A percentile compares a stretch with the other conserved stretches of the same genome.
Evolutionary conservation across 2,113 vertebrate genomes (phyloP).

Genomic region (Xenopus laevis): DNA sequence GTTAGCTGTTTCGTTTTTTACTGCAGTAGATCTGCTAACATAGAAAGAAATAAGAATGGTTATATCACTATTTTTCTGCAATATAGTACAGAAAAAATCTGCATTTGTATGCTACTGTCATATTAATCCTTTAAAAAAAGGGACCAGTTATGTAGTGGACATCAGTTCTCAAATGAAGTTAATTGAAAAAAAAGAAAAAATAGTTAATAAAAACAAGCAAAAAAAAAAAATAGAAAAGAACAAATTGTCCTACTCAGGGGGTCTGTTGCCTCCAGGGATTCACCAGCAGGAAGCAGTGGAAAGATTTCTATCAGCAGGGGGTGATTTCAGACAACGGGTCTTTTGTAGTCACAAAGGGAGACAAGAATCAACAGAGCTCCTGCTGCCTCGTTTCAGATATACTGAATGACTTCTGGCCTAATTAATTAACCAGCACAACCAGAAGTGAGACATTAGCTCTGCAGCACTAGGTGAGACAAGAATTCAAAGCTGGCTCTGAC

Average conservation of each 20-base stretch:
- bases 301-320: slow-evolving; percentile 11
- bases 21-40: too few relatives aligned
- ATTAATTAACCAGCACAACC: slow-evolving; percentile 16
- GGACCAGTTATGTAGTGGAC: too few relatives aligned
- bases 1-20: too few relatives aligned
- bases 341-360: slow-evolving; percentile 4
- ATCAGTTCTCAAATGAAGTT: background rate
- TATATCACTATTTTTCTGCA: too few relatives aligned
- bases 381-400: background rate
- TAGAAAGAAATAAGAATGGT: too few relatives aligned
- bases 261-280: background rate
- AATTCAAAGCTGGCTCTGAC: background rate
- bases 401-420: slow-evolving; percentile 1
- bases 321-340: background rate
- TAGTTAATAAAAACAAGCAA: background rate
- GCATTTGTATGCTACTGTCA: too few relatives aligned
- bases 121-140: too few relatives aligned
- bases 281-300: slow-evolving; percentile 1
- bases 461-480: background rate
- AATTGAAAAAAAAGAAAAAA: background rate
- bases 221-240: background rate
- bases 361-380: slow-evolving; percentile 2
- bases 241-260: background rate
- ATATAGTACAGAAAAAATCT: too few relatives aligned
- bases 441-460: slow-evolving; percentile 6